These are phyloP conservation scores for Aix galericulata DNA, from an alignment of 2,113 vertebrate genomes.

Conservation along the genomic window DNA sequence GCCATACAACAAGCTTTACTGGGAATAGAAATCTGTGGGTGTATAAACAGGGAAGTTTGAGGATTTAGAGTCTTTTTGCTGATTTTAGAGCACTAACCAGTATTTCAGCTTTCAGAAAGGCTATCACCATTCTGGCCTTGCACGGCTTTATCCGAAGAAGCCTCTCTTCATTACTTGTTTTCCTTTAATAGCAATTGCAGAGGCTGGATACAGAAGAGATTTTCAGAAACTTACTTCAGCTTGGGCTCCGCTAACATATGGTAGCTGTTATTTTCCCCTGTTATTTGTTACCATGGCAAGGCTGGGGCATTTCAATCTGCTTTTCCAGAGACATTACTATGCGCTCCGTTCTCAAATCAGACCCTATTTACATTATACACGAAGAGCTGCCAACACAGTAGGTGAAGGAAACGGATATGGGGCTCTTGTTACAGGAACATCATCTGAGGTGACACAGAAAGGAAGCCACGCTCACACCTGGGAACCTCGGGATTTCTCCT, in stretches of 20 bases:
- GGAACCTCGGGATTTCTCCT: background rate
- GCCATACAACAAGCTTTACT: constrained; percentile 28
- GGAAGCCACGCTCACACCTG: background rate
- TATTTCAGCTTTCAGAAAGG: constrained; percentile 13
- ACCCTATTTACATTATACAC: background rate
- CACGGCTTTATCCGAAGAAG: background rate
- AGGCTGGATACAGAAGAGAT: background rate
- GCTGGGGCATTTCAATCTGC: background rate
- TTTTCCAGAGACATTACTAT: background rate
- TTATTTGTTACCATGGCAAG: background rate
- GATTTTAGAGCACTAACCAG: constrained; percentile 8
- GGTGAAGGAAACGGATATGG: background rate
- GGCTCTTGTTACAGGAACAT: background rate
- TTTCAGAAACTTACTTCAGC: background rate
- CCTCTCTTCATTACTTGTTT: background rate
- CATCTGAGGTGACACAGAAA: background rate
- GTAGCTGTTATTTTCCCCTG: background rate
- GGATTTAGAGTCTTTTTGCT: background rate
- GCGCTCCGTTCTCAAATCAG: background rate
- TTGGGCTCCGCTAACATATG: rapidly evolving
- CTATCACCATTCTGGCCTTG: background rate
- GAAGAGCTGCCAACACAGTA: background rate
- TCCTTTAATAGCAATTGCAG: background rate
- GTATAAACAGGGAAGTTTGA: constrained; percentile 22
- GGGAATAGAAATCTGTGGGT: constrained; percentile 50